Conservation (phyloP, 2,113 vertebrate genomes). For the Cromileptes altivelis region DNA sequence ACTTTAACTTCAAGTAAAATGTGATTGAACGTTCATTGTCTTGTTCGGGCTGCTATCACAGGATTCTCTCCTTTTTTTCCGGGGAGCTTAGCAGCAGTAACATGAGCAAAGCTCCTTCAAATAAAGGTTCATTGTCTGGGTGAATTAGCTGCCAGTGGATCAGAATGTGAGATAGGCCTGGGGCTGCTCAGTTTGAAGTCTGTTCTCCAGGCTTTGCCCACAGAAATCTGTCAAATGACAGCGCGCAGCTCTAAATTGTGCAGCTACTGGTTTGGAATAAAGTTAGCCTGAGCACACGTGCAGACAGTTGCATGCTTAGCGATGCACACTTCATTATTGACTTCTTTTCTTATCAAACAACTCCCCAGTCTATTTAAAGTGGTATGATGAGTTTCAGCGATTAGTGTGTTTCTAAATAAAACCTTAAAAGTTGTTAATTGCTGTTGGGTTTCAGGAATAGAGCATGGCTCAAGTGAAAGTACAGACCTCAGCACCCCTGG, state of each 20-base stretch:
- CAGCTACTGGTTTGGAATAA: neutral
- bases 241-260: conserved; percentile 19
- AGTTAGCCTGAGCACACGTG: neutral
- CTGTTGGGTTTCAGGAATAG: conserved; percentile 82
- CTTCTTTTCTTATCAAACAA: neutral
- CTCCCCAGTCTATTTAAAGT: neutral
- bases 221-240: conserved; percentile 49
- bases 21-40: conserved; percentile 42
- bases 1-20: conserved; percentile 28
- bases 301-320: neutral
- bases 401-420: neutral
- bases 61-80: conserved; percentile 60
- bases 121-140: conserved; percentile 80
- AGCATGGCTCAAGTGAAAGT: conserved; percentile 96
- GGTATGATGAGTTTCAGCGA: neutral
- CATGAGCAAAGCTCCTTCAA: conserved; percentile 76
- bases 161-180: conserved; percentile 74
- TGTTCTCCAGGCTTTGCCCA: conserved; percentile 26
- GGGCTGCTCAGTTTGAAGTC: conserved; percentile 63
- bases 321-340: neutral
- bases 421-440: neutral
- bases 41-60: conserved; percentile 46
- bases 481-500: conserved; percentile 90
- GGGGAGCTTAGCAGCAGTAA: conserved; percentile 66
- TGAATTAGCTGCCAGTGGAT: conserved; percentile 71